Percentiles rank a stretch among this genome's conserved stretches.
Conservation (phyloP, 2,888 invertebrate species). For the Lithophane leautieri region DNA sequence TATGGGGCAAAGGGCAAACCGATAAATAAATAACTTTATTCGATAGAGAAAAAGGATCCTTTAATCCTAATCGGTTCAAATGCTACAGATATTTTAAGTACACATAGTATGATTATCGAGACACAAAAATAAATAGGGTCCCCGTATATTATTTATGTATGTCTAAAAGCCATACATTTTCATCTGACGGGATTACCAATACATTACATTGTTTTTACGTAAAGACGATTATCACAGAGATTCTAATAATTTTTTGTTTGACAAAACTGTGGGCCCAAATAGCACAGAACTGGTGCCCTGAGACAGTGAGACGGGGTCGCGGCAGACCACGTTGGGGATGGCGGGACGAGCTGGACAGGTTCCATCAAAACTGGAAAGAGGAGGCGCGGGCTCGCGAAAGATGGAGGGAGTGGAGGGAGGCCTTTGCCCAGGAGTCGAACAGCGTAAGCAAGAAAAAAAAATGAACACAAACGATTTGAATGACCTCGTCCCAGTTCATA, state of each 20-base stretch:
- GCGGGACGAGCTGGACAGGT: too few relatives aligned
- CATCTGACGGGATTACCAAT: constrained; percentile 3
- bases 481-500: constrained; percentile 18
- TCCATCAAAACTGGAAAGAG: too few relatives aligned
- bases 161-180: neutral
- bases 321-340: too few relatives aligned
- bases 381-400: too few relatives aligned
- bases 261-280: too few relatives aligned
- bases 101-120: too few relatives aligned
- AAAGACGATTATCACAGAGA: constrained; percentile 18
- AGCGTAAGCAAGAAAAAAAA: too few relatives aligned
- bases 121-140: neutral
- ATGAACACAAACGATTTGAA: neutral
- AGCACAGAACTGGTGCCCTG: too few relatives aligned
- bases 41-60: neutral
- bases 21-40: neutral
- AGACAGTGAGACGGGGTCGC: too few relatives aligned
- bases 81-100: too few relatives aligned
- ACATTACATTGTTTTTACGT: constrained; percentile 32
- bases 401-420: too few relatives aligned
- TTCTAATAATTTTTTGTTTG: constrained; percentile 10
- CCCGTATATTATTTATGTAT: neutral
- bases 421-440: too few relatives aligned
- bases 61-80: neutral
- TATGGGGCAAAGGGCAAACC: neutral